Conservation (phyloP, 1,140 invertebrate species). For the Eciton burchellii region DNA sequence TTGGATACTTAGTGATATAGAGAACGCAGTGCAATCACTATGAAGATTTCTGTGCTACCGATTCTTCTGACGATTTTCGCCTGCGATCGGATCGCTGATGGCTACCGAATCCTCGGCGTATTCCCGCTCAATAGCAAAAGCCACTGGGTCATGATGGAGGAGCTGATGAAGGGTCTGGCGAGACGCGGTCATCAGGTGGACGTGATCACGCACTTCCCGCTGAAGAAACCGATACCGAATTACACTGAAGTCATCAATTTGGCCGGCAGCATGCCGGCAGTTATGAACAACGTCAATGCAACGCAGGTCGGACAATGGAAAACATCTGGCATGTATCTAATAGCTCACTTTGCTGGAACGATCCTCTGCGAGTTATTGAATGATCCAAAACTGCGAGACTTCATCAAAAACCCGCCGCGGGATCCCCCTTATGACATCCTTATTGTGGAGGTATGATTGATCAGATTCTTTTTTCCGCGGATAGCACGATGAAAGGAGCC, state of each 20-base stretch:
- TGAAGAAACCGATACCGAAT: conserved; percentile 77
- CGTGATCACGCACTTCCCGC: conserved; percentile 81
- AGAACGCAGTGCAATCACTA: background rate
- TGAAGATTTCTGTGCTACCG: background rate
- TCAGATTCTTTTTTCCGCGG: background rate
- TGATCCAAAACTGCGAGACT: conserved; percentile 1
- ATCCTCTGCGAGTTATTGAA: conserved; percentile 45
- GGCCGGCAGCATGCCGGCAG: conserved; percentile 29
- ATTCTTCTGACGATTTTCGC: background rate
- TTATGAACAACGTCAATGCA: conserved; percentile 43
- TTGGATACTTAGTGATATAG: background rate
- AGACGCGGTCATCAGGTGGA: conserved; percentile 83
- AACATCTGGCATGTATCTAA: accelerated
- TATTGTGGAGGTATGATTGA: conserved; percentile 61
- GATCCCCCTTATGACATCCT: conserved; percentile 72
- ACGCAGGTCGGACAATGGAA: no score
- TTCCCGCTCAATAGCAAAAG: conserved; percentile 81
- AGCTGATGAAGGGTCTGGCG: conserved; percentile 79
- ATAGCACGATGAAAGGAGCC: no score
- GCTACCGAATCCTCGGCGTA: conserved; percentile 76
- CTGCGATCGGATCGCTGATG: conserved; percentile 8
- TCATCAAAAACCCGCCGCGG: conserved; percentile 64
- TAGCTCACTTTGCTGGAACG: background rate
- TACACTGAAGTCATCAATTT: conserved; percentile 78
- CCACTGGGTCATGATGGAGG: conserved; percentile 80